Conservation (phyloP, 2,888 invertebrate species). For the Homarus gammarus region DNA sequence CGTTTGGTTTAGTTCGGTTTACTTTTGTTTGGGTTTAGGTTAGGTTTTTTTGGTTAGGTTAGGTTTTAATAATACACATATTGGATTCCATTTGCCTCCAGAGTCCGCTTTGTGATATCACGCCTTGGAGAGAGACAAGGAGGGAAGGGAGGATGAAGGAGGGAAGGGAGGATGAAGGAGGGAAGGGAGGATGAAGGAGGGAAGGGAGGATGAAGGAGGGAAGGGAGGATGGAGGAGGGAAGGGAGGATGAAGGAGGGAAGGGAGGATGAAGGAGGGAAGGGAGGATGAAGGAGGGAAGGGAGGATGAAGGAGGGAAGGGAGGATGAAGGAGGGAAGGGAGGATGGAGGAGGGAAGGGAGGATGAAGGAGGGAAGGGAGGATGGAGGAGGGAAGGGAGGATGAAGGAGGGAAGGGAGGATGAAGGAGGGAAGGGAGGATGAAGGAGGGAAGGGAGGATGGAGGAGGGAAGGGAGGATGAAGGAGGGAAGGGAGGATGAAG, state of each 20-base stretch:
- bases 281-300: background rate
- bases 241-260: background rate
- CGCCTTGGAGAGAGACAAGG: constrained; percentile 4
- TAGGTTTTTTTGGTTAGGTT: too few species aligned
- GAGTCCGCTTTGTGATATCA: too few species aligned
- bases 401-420: too few species aligned
- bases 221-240: background rate
- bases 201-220: background rate
- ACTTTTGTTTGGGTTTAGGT: too few species aligned
- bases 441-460: background rate
- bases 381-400: too few species aligned
- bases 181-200: background rate
- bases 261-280: background rate
- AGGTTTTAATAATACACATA: too few species aligned
- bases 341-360: background rate
- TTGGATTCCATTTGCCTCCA: too few species aligned
- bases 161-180: background rate
- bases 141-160: background rate
- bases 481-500: background rate
- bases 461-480: background rate
- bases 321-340: background rate
- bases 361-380: background rate
- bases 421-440: background rate
- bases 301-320: background rate
- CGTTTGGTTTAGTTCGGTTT: too few species aligned